phyloP scores from a whole-genome alignment of 2,888 invertebrate genomes.

The Exephanes ischioxanthus region DNA sequence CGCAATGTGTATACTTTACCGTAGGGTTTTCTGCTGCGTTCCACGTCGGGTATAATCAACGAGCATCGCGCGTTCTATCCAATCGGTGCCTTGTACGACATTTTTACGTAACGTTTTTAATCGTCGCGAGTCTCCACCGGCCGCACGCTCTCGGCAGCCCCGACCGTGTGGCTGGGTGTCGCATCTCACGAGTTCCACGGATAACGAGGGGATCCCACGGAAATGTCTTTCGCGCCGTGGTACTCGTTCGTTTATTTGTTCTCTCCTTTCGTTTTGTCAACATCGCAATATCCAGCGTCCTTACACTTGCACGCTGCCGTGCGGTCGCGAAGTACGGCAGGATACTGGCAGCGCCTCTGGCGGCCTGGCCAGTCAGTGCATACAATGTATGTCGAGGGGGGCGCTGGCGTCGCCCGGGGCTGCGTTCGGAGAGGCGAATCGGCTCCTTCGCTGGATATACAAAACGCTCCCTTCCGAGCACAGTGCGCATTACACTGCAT shows the following conservation, averaged over 20 bases:
- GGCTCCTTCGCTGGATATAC: background rate
- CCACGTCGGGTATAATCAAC: conserved; percentile 47
- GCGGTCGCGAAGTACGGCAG: background rate
- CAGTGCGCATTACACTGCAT: conserved; percentile 53
- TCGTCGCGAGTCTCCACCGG: conserved; percentile 30
- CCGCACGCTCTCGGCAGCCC: background rate
- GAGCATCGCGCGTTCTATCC: conserved; percentile 49
- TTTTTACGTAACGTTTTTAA: conserved; percentile 65
- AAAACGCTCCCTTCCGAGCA: background rate
- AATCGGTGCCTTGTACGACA: conserved; percentile 62
- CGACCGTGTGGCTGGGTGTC: conserved; percentile 1
- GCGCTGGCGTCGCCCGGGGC: background rate
- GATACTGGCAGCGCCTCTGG: background rate
- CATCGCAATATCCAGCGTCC: conserved; percentile 51
- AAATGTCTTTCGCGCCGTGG: conserved; percentile 52
- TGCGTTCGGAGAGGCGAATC: background rate
- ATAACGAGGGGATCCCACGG: conserved; percentile 65
- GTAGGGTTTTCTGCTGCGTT: conserved; percentile 2
- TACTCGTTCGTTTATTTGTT: conserved; percentile 14
- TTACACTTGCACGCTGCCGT: background rate
- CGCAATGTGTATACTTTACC: background rate
- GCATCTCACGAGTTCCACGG: conserved; percentile 47
- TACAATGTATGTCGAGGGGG: background rate
- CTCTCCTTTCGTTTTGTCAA: conserved; percentile 1
- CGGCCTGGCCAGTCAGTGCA: background rate